Evolutionary conservation across 2,113 vertebrate species (phyloP), one percentile per base, ranked within the genome.

Genomic region (Psilopogon haemacephalus): DNA sequence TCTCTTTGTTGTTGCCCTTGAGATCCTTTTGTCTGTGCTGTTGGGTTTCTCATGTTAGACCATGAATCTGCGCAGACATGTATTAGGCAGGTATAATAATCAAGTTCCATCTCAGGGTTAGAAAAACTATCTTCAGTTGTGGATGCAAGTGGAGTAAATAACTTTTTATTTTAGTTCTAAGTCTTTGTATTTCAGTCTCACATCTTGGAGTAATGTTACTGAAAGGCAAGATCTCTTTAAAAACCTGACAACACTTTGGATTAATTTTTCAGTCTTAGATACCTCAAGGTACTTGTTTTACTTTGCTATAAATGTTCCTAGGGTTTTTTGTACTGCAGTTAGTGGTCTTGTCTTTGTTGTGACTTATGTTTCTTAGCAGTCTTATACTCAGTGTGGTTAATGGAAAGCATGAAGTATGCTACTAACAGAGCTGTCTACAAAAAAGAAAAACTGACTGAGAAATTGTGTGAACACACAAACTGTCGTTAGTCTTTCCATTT

Each of bases 81-180:
- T 44, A 44, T 63, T 67, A 26, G 16, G 14, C 12, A 8, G 15
- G 5, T 54, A 28, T 58, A 27, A 28, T 56, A 52, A 63, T 5
- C 8, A 32, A 79, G 20, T 42, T 83, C 23, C 1, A 1, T 42
- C 23, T 71, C 35, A 40, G 38, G 27, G 6, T 65, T 59, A 83
- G 27, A 27, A 56, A 70, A 32, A 52, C 2, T 6, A 12, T 32
- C 15, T 67, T 50, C 11, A 44, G 0, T 87, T 0, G 14, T 40
- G 32, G 37, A 80, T 24, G 11, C n/a, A 19, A 2, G 42, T 28
- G 50, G 19, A 44, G 3, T 16, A 80, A 38, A 26, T 18, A 32
- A 40, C 15, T 65, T 90, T 77, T 83, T 21, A 48, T 62, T 70
- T 88, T 35, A 32, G 6, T 18, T 76, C 27, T 58, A 69, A 75